Base-by-base conservation (phyloP, 2,113 vertebrate species). In the Eleginops maclovinus region DNA sequence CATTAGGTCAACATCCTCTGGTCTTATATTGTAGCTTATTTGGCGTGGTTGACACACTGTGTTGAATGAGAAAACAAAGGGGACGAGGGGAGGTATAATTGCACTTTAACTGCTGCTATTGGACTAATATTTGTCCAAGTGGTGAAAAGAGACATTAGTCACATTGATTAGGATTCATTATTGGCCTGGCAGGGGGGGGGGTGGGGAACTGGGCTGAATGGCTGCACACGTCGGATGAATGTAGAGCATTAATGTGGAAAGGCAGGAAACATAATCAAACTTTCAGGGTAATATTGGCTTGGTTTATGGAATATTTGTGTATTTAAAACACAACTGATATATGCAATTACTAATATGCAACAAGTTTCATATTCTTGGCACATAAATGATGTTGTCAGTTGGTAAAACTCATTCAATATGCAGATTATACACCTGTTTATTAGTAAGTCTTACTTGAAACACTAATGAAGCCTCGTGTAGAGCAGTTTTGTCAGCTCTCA, bases 51-150 rank as follows among this genome's bases (percentile, higher is more conserved):
- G 72, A 70, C 74, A 51, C 61, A 31, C 77, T 14, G 58, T 90
- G 91, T 92, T 89, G 89, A 88, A 66, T 90, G 87, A 88, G 83
- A 94, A 92, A 93, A 92, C 87, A 93, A 87, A 82, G 66, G 44
- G 44, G 72, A 64, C 60, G 36, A 62, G 75, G 64, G 67, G 60
- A 61, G 75, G 61, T 62, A 73, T 90, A 91, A 92, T 91, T 93
- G 79, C 90, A 62, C 63, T 87, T 90, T 73, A 87, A 90, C 79
- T 81, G 78, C 75, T 53, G 64, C 86, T 61, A 69, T 80, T 90
- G 72, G 82, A 80, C 84, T 87, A 92, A 93, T 92, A 92, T 93
- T 92, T 88, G 83, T 79, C 79, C 81, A 85, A 81, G 85, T 63
- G 79, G 83, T 73, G 75, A 87, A 90, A 77, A 41, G 78, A 65